Evolutionary conservation across 2,888 invertebrate species (phyloP), one percentile per base, ranked within the genome.

Genomic region (Polydrusus pterygomalis): DNA sequence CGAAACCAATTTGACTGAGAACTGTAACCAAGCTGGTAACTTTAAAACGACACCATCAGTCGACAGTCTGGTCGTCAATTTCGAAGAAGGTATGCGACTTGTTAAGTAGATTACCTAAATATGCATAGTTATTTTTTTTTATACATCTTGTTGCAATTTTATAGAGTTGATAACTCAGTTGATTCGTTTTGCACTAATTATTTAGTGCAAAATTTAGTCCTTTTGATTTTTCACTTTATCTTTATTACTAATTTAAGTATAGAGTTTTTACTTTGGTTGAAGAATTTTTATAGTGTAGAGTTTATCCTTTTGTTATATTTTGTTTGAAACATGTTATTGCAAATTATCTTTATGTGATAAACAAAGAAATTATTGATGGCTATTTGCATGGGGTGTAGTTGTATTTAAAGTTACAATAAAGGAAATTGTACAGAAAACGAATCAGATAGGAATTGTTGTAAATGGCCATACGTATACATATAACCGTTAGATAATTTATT

Each of bases 1-100:
- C 25, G 78, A 78, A 17, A 62, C 20, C 15, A 43, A 17, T 18
- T 15, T 74, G 17, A 67, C 76, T n/a, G 78, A 78, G 17, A 75
- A 77, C 34, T 77, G 77, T 54, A 78, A 60, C 38, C 76, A 76
- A 62, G 71, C 75, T 11, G 68, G 63, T 40, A 75, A 18, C 38
- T 77, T 54, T 25, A 79, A 70, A 49, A 64, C 34, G 15, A 65
- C 72, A 30, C 43, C 72, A 5, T 54, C 77, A 63, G 92, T 92
- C 79, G 93, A 93, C 86, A 92, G 93, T 49, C 90, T 94, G 83
- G 93, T 94, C 84, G 93, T 94, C 85, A 93, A 92, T 90, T 93
- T 94, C 88, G 93, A 94, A 90, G 94, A 94, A 93, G 93, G 93
- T 93, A 93, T 93, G 93, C 91, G 92, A 86, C 91, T 93, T 88